Evolutionary conservation across 1,140 invertebrate genomes (phyloP).

Genomic region (Euschistus heros): DNA sequence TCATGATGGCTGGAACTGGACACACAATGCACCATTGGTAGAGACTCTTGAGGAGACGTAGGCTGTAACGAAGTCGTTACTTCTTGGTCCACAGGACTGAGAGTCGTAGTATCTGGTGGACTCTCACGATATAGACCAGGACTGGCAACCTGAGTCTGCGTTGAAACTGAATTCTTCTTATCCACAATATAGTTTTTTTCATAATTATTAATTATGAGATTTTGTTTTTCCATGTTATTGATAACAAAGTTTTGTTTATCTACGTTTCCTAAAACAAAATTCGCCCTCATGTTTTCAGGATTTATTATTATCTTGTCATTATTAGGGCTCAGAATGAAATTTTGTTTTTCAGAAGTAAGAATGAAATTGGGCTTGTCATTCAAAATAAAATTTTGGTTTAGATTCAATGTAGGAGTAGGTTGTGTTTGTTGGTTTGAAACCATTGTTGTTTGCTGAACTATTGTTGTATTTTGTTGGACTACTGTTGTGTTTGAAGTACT

Average conservation of each 20-base stretch:
- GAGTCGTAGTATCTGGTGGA: constrained; percentile 70
- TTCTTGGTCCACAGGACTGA: constrained; percentile 50
- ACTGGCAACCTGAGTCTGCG: constrained; percentile 49
- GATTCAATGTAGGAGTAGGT: constrained; percentile 26
- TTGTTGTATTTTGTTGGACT: constrained; percentile 54
- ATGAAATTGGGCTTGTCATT: constrained; percentile 32
- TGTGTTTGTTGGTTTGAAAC: constrained; percentile 53
- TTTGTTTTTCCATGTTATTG: constrained; percentile 19
- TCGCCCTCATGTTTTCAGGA: constrained; percentile 16
- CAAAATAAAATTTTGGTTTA: constrained; percentile 30
- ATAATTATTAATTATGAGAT: constrained; percentile 26
- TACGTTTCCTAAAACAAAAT: constrained; percentile 20
- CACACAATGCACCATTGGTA: constrained; percentile 65
- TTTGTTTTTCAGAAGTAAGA: constrained; percentile 30
- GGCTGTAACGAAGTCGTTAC: constrained; percentile 30
- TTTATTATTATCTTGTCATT: constrained; percentile 24
- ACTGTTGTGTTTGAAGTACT: constrained; percentile 35
- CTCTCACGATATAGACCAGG: constrained; percentile 37
- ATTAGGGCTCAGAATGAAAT: constrained; percentile 32
- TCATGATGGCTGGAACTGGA: constrained; percentile 50
- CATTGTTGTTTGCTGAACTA: constrained; percentile 55
- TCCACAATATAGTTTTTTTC: constrained; percentile 18
- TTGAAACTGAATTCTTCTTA: constrained; percentile 51
- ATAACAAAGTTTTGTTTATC: constrained; percentile 19
- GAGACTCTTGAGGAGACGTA: constrained; percentile 27